A percentile compares a stretch with the other conserved stretches of the same genome.
Evolutionary conservation across 2,113 vertebrate species (phyloP).

Genomic region (Tupaia chinensis): DNA sequence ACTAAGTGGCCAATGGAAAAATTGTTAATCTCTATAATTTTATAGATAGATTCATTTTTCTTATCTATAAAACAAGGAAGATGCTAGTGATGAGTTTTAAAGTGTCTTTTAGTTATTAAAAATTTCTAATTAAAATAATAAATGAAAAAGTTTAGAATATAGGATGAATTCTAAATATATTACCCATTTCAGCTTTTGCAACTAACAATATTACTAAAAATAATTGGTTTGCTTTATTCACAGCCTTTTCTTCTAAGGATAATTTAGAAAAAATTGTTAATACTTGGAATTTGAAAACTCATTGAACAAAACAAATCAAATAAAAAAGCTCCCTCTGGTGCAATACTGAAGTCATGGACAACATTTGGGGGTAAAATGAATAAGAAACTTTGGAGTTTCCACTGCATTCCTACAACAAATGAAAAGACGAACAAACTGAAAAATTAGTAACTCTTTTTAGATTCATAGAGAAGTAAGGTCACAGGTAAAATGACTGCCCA

Average conservation of each 20-base stretch:
- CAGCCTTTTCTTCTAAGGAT: background rate
- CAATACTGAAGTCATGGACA: background rate
- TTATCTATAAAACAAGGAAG: background rate
- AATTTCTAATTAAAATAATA: background rate
- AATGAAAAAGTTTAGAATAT: background rate
- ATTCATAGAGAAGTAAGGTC: background rate
- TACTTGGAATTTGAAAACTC: background rate
- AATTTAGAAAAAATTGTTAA: background rate
- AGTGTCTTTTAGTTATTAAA: background rate
- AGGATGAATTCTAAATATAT: background rate
- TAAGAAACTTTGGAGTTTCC: background rate
- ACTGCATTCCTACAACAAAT: background rate
- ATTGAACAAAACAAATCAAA: background rate
- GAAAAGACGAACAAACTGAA: background rate
- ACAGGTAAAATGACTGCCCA: background rate
- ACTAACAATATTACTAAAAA: background rate
- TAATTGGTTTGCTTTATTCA: background rate
- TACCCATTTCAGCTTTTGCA: background rate
- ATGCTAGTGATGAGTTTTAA: background rate
- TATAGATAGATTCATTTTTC: background rate
- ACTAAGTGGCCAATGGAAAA: constrained; percentile 18
- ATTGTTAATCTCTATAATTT: background rate
- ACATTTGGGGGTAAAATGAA: background rate
- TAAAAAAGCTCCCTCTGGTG: background rate
- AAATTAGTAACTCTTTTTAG: background rate